These are phyloP conservation scores for Drosophila repletoides DNA, from an alignment of 1,140 invertebrate genomes.

Conservation along the genomic window DNA sequence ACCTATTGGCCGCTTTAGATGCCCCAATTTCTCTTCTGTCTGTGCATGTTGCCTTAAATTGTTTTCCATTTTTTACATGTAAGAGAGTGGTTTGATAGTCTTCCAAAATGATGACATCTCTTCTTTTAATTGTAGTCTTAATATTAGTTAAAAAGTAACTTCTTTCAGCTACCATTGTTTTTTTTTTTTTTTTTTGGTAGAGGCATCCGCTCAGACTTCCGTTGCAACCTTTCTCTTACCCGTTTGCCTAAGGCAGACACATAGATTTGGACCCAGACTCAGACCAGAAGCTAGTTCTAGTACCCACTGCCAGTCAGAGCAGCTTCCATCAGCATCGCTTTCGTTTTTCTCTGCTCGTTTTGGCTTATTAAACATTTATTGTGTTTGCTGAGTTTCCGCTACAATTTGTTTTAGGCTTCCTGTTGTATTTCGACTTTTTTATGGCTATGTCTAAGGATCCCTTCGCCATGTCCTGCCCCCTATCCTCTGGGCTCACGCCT, in stretches of 20 bases:
- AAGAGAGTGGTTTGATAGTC: too few species aligned
- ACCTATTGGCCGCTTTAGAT: background rate
- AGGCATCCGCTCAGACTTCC: constrained; percentile 54
- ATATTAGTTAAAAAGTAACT: background rate
- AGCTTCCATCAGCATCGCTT: constrained; percentile 1
- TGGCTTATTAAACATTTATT: constrained; percentile 75
- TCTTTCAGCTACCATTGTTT: constrained; percentile 20
- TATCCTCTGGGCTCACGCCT: constrained; percentile 15
- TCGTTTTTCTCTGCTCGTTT: constrained; percentile 45
- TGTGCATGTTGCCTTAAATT: constrained; percentile 55
- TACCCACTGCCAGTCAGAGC: constrained; percentile 6
- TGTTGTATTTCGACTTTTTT: constrained; percentile 30
- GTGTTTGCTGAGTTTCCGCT: constrained; percentile 67
- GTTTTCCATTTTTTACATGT: too few species aligned
- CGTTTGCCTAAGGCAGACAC: background rate
- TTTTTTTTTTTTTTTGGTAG: constrained; percentile 14
- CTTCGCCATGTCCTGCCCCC: background rate
- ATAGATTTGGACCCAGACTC: background rate
- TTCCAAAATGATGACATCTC: too few species aligned
- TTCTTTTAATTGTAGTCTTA: constrained; percentile 13
- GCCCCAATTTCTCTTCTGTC: background rate
- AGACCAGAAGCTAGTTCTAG: background rate
- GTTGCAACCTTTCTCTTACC: constrained; percentile 10
- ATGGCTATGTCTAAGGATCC: constrained; percentile 1
- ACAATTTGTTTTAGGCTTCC: constrained; percentile 62